Percentiles rank a stretch among this genome's conserved stretches.
Evolutionary conservation across 2,113 vertebrate genomes (phyloP).

Genomic region (Chiloscyllium plagiosum): DNA sequence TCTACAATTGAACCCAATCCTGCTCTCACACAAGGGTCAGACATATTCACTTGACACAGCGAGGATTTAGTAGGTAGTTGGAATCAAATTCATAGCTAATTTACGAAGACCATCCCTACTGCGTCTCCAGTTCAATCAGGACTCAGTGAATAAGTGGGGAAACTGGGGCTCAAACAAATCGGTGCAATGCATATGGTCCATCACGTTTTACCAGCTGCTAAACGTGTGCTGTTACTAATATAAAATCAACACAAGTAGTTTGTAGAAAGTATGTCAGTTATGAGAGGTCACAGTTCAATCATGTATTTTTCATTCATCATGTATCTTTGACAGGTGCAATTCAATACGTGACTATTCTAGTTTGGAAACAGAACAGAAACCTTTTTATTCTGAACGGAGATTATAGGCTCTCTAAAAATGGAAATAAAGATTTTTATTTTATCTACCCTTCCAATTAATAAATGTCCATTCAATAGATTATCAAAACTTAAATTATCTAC

Average conservation of each 20-base stretch:
- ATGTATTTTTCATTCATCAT: not conserved
- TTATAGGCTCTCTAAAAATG: not conserved
- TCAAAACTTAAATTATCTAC: not conserved
- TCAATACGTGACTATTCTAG: not conserved
- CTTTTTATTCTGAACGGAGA: not conserved
- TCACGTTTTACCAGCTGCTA: not conserved
- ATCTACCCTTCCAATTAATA: not conserved
- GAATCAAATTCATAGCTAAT: not conserved
- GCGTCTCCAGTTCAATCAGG: not conserved
- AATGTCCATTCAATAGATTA: not conserved
- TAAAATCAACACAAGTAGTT: not conserved
- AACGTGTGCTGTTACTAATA: not conserved
- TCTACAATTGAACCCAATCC: not conserved
- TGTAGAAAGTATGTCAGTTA: not conserved
- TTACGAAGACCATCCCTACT: not conserved
- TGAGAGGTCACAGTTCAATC: not conserved
- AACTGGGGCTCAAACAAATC: not conserved
- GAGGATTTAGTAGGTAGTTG: not conserved
- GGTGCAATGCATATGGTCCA: not conserved
- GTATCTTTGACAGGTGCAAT: not conserved
- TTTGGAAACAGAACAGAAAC: not conserved
- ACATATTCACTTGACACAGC: not conserved
- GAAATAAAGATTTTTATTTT: not conserved
- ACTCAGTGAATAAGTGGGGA: not conserved
- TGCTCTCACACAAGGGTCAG: not conserved